These are phyloP conservation scores for Drosophila differens DNA, from an alignment of 2,888 invertebrate species.

Conservation along the genomic window DNA sequence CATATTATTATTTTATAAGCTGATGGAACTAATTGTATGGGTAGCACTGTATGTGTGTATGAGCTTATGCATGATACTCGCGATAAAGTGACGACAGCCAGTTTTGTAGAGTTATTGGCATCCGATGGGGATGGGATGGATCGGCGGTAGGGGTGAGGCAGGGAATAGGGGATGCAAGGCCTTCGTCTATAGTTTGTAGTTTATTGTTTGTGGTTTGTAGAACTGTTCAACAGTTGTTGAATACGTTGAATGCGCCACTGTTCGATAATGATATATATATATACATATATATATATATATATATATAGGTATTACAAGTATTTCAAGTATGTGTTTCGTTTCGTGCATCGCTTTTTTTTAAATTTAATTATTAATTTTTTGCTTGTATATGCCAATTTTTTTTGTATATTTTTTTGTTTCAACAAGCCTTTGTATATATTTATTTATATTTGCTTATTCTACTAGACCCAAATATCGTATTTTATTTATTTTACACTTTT, in stretches of 20 bases:
- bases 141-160: neutral
- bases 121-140: neutral
- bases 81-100: conserved; percentile 47
- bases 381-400: neutral
- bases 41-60: neutral
- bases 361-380: neutral
- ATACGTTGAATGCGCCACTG: conserved; percentile 47
- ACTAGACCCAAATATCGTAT: neutral
- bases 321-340: neutral
- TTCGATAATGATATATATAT: conserved; percentile 20
- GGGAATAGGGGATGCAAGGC: conserved; percentile 13
- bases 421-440: neutral
- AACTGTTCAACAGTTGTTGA: conserved; percentile 56
- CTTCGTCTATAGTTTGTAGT: conserved; percentile 36
- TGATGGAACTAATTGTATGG: neutral
- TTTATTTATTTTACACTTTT: neutral
- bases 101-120: neutral
- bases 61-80: conserved; percentile 53
- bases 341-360: neutral
- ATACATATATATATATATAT: conserved; percentile 22
- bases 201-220: conserved; percentile 25
- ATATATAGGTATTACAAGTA: conserved; percentile 18
- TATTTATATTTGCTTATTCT: neutral
- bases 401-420: neutral
- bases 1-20: neutral